These are phyloP conservation scores for Leptobrachium leishanense DNA, from an alignment of 2,113 vertebrate species.

Conservation along the genomic window DNA sequence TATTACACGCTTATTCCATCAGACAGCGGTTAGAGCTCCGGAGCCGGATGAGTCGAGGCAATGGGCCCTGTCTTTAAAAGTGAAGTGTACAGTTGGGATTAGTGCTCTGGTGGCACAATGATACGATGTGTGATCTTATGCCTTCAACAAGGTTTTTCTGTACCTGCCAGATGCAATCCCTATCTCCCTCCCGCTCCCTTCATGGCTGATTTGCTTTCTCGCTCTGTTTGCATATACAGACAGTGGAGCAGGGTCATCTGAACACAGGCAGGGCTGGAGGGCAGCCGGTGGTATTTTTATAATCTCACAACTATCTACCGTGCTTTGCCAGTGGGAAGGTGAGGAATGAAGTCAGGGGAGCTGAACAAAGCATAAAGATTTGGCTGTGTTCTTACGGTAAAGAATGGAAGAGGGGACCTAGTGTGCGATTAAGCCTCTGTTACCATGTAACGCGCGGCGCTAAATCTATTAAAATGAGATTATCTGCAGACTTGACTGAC, in stretches of 20 bases:
- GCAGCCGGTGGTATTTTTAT: conserved; percentile 39
- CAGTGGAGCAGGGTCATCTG: conserved; percentile 26
- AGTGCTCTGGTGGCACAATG: conserved; percentile 18
- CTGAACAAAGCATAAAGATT: not conserved
- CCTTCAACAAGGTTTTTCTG: conserved; percentile 40
- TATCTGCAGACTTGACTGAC: not conserved
- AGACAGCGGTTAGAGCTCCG: not conserved
- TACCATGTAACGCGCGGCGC: not conserved
- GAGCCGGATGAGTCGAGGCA: not conserved
- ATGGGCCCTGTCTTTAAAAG: conserved; percentile 27
- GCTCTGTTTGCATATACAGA: conserved; percentile 24
- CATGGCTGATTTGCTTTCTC: conserved; percentile 38
- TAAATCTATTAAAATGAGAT: not conserved
- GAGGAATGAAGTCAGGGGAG: not conserved
- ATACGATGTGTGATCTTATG: conserved; percentile 26
- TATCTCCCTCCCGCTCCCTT: conserved; percentile 26
- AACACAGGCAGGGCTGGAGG: conserved; percentile 34
- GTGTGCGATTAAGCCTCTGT: not conserved
- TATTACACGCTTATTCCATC: not conserved
- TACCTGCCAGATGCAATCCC: conserved; percentile 40
- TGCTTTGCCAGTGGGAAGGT: conserved; percentile 43
- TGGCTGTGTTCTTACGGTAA: conserved; percentile 4
- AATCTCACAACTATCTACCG: conserved; percentile 29
- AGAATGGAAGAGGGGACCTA: not conserved
- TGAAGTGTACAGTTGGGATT: conserved; percentile 9